Evolutionary conservation across 2,797 vertebrate genomes (phyloP).

Genomic region (Tapirus indicus): DNA sequence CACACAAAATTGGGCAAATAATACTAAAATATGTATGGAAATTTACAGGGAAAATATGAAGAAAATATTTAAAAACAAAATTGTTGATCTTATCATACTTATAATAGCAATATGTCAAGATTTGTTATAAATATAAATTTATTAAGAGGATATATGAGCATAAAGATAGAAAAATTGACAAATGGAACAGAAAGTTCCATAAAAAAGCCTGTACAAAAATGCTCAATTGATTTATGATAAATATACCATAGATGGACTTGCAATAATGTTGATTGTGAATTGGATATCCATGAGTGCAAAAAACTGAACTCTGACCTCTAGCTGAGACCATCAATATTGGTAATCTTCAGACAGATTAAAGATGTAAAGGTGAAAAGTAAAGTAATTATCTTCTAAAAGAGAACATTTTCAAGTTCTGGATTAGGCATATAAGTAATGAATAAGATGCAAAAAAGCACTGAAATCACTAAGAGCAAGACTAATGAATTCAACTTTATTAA

Average conservation of each 20-base stretch:
- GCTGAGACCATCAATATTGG: neutral
- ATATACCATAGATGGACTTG: neutral
- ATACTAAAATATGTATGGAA: neutral
- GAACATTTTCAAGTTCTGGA: neutral
- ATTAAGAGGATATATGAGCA: neutral
- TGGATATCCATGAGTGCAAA: neutral
- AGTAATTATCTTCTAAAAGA: neutral
- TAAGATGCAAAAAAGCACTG: neutral
- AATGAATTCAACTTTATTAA: neutral
- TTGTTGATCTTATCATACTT: neutral
- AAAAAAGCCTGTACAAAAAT: neutral
- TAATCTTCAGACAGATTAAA: neutral
- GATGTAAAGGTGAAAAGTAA: neutral
- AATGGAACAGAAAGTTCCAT: neutral
- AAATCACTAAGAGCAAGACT: neutral
- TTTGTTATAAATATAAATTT: neutral
- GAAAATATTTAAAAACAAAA: neutral
- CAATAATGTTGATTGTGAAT: neutral
- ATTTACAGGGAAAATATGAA: neutral
- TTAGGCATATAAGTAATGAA: neutral
- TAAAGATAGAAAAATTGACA: neutral
- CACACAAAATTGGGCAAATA: neutral
- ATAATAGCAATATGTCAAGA: neutral
- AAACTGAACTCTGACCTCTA: neutral
- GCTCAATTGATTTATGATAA: neutral